Conservation (phyloP, 2,113 vertebrate genomes). For the Panthera leo region DNA sequence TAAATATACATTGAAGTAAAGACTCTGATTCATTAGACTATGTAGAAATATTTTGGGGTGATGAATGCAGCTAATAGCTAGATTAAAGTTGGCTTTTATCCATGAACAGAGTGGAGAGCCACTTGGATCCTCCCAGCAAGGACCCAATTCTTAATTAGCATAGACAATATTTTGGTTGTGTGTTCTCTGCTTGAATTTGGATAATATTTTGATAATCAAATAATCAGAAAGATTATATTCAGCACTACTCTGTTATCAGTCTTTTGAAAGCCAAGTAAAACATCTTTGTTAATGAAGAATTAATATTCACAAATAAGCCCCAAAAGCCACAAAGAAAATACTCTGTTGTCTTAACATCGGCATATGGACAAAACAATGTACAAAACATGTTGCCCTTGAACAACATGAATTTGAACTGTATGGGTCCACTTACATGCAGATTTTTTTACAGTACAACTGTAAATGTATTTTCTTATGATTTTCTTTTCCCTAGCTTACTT, state of each 20-base stretch:
- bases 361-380: not conserved
- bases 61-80: not conserved
- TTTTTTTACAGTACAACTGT: not conserved
- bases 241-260: not conserved
- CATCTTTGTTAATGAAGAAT: not conserved
- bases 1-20: slow-evolving; percentile 36
- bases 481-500: not conserved
- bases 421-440: not conserved
- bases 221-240: slow-evolving; percentile 44
- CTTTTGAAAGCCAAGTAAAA: slow-evolving; percentile 14
- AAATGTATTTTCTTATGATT: not conserved
- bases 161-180: slow-evolving; percentile 11
- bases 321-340: not conserved
- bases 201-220: slow-evolving; percentile 25
- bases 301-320: not conserved
- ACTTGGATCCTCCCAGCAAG: slow-evolving; percentile 2
- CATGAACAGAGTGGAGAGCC: not conserved
- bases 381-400: not conserved
- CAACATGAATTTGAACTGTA: not conserved
- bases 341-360: not conserved
- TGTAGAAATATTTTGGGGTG: not conserved
- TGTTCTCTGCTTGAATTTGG: slow-evolving; percentile 8
- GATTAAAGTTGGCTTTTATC: slow-evolving; percentile 3
- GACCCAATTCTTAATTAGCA: slow-evolving; percentile 26
- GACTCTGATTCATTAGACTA: not conserved